A percentile compares a stretch with the other conserved stretches of the same genome.
Conservation (phyloP, 2,888 invertebrate genomes). For the Silvanus unidentatus region DNA sequence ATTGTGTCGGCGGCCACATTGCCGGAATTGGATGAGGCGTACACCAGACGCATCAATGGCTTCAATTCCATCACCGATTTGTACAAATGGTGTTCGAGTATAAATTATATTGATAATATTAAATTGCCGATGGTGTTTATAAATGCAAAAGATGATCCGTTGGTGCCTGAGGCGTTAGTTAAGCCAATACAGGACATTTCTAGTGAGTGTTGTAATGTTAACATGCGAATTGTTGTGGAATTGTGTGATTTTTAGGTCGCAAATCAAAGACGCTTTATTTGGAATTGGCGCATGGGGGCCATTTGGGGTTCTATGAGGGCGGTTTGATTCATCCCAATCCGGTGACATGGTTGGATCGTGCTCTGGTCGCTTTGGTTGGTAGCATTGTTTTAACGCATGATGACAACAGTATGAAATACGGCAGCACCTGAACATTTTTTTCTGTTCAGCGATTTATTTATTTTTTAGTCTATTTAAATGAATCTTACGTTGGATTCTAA, state of each 20-base stretch:
- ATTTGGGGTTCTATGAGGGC: slow-evolving; percentile 92
- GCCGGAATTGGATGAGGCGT: slow-evolving; percentile 83
- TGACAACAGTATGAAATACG: slow-evolving; percentile 28
- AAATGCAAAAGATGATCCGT: slow-evolving; percentile 87
- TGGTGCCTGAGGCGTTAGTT: slow-evolving; percentile 75
- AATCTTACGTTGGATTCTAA: too few relatives aligned
- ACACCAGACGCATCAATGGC: slow-evolving; percentile 74
- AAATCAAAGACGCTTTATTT: slow-evolving; percentile 66
- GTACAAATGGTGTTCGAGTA: slow-evolving; percentile 80
- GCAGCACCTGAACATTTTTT: too few relatives aligned
- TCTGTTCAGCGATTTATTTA: too few relatives aligned
- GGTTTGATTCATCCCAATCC: slow-evolving; percentile 81
- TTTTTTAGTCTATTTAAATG: too few relatives aligned
- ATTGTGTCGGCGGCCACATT: slow-evolving; percentile 83
- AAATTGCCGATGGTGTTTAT: slow-evolving; percentile 84
- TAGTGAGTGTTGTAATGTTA: slow-evolving; percentile 61
- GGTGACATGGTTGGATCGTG: slow-evolving; percentile 88
- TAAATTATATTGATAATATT: slow-evolving; percentile 72
- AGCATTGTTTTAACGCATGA: slow-evolving; percentile 57
- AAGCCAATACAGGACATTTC: slow-evolving; percentile 67
- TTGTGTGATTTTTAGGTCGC: slow-evolving; percentile 48
- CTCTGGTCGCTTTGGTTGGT: slow-evolving; percentile 75
- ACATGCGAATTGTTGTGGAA: too few relatives aligned
- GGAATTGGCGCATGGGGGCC: slow-evolving; percentile 86
- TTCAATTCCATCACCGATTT: slow-evolving; percentile 73